These are phyloP conservation scores for Linnaemya vulpina DNA, from an alignment of 2,888 invertebrate species.

Conservation along the genomic window DNA sequence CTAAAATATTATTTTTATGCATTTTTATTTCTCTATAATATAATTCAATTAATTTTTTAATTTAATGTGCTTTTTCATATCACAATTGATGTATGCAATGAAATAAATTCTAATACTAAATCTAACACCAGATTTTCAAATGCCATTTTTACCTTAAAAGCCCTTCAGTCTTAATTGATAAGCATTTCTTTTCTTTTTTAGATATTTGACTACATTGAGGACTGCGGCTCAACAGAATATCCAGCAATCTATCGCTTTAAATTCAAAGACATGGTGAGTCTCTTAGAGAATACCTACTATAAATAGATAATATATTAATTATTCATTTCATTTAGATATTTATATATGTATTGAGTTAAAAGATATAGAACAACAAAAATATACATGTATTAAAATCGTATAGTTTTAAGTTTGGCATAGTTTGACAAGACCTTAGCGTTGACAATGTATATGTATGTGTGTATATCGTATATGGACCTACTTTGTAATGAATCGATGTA, in stretches of 20 bases:
- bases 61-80: slow-evolving; percentile 67
- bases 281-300: neutral
- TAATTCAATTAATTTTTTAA: neutral
- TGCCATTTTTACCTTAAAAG: slow-evolving; percentile 32
- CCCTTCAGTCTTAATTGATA: slow-evolving; percentile 64
- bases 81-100: slow-evolving; percentile 54
- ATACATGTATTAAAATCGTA: slow-evolving; percentile 12
- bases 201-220: neutral
- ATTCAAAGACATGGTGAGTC: neutral
- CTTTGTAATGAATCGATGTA: slow-evolving; percentile 62
- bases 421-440: slow-evolving; percentile 56
- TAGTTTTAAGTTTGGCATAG: slow-evolving; percentile 52
- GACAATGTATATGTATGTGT: slow-evolving; percentile 15
- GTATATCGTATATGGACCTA: slow-evolving; percentile 60
- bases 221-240: neutral
- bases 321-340: neutral
- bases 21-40: neutral
- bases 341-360: neutral
- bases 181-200: neutral
- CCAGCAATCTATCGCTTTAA: neutral
- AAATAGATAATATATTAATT: neutral
- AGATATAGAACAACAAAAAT: neutral
- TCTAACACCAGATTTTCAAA: slow-evolving; percentile 16
- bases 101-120: slow-evolving; percentile 33
- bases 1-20: slow-evolving; percentile 17